Evolutionary conservation across 2,888 invertebrate genomes (phyloP), one percentile per base, ranked within the genome.

Genomic region (Blera fallax): DNA sequence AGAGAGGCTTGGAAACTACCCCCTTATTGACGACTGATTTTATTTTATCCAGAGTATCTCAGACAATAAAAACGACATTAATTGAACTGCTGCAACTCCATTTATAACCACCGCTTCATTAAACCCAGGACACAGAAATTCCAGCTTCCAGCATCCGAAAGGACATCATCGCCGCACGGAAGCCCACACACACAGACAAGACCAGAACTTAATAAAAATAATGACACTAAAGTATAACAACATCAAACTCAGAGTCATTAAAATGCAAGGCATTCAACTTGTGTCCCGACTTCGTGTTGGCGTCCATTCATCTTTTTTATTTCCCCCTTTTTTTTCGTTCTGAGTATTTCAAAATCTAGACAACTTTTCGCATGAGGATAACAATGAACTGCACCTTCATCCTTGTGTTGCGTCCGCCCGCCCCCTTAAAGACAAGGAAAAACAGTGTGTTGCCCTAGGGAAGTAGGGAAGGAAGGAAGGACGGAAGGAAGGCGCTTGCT

Each of bases 261-360:
- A 82, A 82, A 82, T 77, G 77, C 82, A 82, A 82, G 82, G 56
- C 82, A 82, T 82, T 82, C 82, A 82, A 82, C 82, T 82, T 77
- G 50, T 69, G 69, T 27, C 56, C 80, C 29, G 37, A 18, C 37
- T 62, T 77, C 70, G 50, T 62, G 67, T 79, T 79, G 79, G 83
- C 79, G 83, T 74, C 60, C 82, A 77, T 76, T 76, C 69, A 70
- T 74, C 73, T 62, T 74, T 72, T 37, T 40, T 65, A 8, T 34
- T 50, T 18, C 7, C 37, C 37, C 37, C 27, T 40, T 52, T n/a
- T 40, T 34, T 14, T 58, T 65, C 48, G 52, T 65, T 45, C 50
- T 43, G 65, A 77, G 77, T 65, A 72, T 72, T 82, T 65, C 60
- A 58, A 50, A n/a, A 60, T 82, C 72, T 82, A 77, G 77, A 82